Evolutionary conservation across 2,113 vertebrate species (phyloP), one percentile per base, ranked within the genome.

Genomic region (Seriola aureovittata): DNA sequence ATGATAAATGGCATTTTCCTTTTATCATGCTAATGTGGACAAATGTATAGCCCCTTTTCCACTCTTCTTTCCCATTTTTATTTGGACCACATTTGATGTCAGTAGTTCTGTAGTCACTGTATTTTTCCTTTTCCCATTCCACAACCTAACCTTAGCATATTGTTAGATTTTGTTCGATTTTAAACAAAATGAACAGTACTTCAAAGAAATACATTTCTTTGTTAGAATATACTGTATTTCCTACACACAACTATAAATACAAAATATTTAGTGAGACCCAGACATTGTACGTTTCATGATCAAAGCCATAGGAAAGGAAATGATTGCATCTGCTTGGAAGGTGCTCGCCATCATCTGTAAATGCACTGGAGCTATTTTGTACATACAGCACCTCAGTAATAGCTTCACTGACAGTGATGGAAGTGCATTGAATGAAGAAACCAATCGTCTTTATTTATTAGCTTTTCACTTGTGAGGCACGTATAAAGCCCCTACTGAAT

Each of bases 1-100:
- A 96, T 97, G 93, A 97, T 97, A 96, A 96, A 97, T 97, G 96
- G 93, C 64, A 84, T 63, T 79, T 25, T 66, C 94, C 95, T 96
- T 97, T 97, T 96, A 96, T 97, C 92, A 96, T 97, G 91, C 91
- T 88, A 12, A 48, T 64, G 23, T 80, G 83, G 84, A 63, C 8
- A 25, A 68, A 80, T 65, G 46, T 81, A 0, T 21, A 73, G 21
- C 19, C 40, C 63, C 25, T 57, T 50, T 67, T 66, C 57, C 46
- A 0, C 38, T 29, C n/a, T 36, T 34, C 40, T 16, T 57, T 67
- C 75, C 59, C 32, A 17, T 65, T 23, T 73, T 63, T n/a, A 7
- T 6, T 62, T 32, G 19, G 32, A 23, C 5, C 19, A 21, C 13
- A 10, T 70, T 68, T 65, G 16, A 69, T 38, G 12, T 29, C 16